These are phyloP conservation scores for Callospermophilus lateralis DNA, from an alignment of 2,113 vertebrate genomes.

Conservation along the genomic window DNA sequence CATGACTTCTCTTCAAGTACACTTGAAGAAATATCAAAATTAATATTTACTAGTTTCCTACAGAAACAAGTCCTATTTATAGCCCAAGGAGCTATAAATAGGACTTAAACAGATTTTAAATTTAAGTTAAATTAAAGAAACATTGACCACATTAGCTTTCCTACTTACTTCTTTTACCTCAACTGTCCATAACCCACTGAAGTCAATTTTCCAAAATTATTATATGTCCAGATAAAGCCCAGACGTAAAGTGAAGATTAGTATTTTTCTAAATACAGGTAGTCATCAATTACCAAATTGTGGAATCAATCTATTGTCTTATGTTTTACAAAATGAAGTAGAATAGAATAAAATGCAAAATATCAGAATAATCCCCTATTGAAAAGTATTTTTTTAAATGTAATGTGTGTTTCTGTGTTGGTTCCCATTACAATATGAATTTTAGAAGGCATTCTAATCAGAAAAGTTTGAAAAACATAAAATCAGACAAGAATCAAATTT, in stretches of 20 bases:
- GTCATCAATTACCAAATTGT: neutral
- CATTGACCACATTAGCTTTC: conserved; percentile 13
- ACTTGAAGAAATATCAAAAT: conserved; percentile 57
- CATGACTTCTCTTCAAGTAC: conserved; percentile 44
- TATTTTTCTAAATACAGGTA: neutral
- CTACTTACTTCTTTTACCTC: neutral
- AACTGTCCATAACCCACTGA: neutral
- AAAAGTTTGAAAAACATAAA: neutral
- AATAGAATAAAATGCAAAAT: neutral
- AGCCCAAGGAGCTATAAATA: conserved; percentile 55
- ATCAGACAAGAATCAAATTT: neutral
- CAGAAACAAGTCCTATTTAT: neutral
- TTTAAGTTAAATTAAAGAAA: conserved; percentile 55
- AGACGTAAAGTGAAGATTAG: neutral
- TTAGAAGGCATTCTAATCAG: neutral
- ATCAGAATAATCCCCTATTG: neutral
- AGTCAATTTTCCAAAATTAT: conserved; percentile 25
- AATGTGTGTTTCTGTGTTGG: neutral
- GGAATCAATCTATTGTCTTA: neutral
- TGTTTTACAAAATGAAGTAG: neutral
- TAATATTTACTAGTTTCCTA: conserved; percentile 55
- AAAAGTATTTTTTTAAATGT: neutral
- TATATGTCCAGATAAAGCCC: neutral
- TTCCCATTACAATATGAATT: neutral
- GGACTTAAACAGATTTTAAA: conserved; percentile 61